Evolutionary conservation across 2,888 invertebrate species (phyloP).

Genomic region (Bombylius discolor): DNA sequence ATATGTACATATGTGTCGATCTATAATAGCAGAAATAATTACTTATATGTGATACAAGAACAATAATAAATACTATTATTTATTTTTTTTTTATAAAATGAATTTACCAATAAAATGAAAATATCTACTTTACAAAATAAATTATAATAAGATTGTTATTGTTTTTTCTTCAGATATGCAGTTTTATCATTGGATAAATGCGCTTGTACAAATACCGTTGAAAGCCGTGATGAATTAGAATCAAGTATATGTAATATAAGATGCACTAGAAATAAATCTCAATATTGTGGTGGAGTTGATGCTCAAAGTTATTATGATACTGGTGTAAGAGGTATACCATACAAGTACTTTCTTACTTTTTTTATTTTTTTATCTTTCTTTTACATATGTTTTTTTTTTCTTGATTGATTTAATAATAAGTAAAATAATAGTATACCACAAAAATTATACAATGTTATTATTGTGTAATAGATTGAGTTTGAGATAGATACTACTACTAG

Average conservation of each 20-base stretch:
- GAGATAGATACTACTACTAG: too few species aligned
- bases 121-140: too few species aligned
- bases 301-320: constrained; percentile 58
- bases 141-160: too few species aligned
- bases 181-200: constrained; percentile 26
- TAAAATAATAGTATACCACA: too few species aligned
- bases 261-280: constrained; percentile 47
- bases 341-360: neutral
- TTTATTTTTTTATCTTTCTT: neutral
- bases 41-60: too few species aligned
- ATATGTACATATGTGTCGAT: too few species aligned
- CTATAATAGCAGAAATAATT: too few species aligned
- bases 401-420: neutral
- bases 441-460: too few species aligned
- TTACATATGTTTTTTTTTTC: neutral
- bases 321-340: constrained; percentile 29
- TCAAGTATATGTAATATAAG: constrained; percentile 40
- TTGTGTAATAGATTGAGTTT: too few species aligned
- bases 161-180: constrained; percentile 22
- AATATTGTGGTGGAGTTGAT: constrained; percentile 54
- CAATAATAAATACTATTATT: too few species aligned
- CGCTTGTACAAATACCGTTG: constrained; percentile 24
- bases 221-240: constrained; percentile 33
- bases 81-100: too few species aligned
- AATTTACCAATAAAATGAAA: too few species aligned